Percentiles rank a stretch among this genome's conserved stretches.
phyloP scores from a whole-genome alignment of 2,113 vertebrate genomes.

The Cyprinus carpio region DNA sequence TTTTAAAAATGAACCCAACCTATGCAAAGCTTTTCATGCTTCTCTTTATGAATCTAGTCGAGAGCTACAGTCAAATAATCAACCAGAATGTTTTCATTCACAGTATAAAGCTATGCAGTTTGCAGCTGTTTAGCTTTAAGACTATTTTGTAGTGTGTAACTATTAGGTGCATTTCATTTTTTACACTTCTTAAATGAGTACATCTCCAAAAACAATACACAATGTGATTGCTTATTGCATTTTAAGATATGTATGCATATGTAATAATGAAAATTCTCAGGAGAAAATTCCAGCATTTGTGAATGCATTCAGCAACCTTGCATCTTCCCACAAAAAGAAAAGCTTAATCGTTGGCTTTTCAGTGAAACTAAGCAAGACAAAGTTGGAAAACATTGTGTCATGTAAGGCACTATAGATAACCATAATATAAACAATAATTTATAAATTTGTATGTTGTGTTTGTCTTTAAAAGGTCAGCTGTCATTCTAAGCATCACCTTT shows the following conservation, averaged over 20 bases:
- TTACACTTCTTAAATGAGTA: neutral
- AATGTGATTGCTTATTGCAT: conserved; percentile 7
- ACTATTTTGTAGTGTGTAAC: conserved; percentile 31
- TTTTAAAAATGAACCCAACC: neutral
- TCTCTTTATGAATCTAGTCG: conserved; percentile 14
- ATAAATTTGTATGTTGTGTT: neutral
- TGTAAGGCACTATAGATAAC: conserved; percentile 19
- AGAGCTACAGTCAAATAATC: neutral
- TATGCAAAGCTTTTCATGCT: neutral
- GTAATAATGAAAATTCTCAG: conserved; percentile 1
- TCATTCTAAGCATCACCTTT: neutral
- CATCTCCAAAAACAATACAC: neutral
- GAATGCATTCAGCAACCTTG: conserved; percentile 17
- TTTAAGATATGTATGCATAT: neutral
- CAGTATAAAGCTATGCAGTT: conserved; percentile 7
- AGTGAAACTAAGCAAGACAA: neutral
- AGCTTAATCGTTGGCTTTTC: neutral
- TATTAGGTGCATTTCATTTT: neutral
- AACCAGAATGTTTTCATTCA: conserved; percentile 25
- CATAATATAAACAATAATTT: conserved; percentile 16
- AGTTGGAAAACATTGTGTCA: neutral
- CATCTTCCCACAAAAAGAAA: conserved; percentile 10
- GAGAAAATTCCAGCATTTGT: conserved; percentile 32
- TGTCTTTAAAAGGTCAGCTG: neutral
- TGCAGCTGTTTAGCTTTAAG: conserved; percentile 3